Evolutionary conservation across 2,888 invertebrate genomes (phyloP).

Genomic region (Andrena dorsata): DNA sequence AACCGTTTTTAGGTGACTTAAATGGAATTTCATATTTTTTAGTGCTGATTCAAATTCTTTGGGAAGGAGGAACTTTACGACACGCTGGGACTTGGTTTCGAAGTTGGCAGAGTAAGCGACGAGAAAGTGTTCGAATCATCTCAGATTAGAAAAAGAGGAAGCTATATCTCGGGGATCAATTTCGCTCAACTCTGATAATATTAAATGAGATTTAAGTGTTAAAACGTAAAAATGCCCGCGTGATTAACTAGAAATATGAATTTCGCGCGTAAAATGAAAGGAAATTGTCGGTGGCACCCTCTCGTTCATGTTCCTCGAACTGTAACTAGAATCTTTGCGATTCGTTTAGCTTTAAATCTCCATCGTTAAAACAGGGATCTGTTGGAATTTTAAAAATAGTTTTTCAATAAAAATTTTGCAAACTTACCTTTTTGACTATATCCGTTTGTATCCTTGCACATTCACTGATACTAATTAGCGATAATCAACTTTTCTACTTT

Average conservation of each 20-base stretch:
- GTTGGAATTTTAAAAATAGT: neutral
- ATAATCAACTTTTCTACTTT: constrained; percentile 1
- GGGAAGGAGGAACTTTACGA: too few species aligned
- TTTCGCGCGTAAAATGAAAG: neutral
- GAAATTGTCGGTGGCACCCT: constrained; percentile 42
- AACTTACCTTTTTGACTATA: constrained; percentile 18
- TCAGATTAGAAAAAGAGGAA: too few species aligned
- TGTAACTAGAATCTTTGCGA: neutral
- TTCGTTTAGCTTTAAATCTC: neutral
- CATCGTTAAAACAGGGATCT: neutral
- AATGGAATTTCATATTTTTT: too few species aligned
- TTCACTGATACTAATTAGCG: neutral
- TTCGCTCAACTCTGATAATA: neutral
- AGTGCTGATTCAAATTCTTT: too few species aligned
- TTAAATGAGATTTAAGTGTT: neutral
- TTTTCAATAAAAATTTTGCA: neutral
- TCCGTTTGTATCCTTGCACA: neutral
- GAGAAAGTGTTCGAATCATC: too few species aligned
- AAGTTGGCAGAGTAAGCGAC: too few species aligned
- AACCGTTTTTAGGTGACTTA: neutral
- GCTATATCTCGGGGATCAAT: too few species aligned
- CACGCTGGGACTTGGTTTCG: too few species aligned
- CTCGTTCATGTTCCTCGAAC: constrained; percentile 9
- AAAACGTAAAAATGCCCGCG: too few species aligned
- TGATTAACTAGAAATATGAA: neutral